Percentiles rank a stretch among this genome's conserved stretches.
phyloP scores from a whole-genome alignment of 2,797 vertebrate species.

The Crocidura indochinensis region DNA sequence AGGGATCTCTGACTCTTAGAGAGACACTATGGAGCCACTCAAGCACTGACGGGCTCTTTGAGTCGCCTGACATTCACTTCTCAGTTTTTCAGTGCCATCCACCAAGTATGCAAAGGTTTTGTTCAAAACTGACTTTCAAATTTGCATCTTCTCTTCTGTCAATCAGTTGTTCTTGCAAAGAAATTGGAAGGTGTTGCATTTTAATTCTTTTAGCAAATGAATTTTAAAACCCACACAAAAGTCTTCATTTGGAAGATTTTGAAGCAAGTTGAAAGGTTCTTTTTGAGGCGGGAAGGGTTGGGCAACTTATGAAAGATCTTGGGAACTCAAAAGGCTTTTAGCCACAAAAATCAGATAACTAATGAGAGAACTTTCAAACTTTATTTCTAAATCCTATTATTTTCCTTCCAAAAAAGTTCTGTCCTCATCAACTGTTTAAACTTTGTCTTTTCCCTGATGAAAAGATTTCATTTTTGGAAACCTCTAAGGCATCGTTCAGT shows the following conservation, averaged over 20 bases:
- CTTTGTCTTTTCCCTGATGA: constrained; percentile 17
- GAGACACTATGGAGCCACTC: too few relatives aligned
- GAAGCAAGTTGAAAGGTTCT: constrained; percentile 72
- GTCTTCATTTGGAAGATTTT: constrained; percentile 77
- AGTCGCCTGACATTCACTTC: constrained; percentile 61
- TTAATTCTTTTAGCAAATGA: constrained; percentile 81
- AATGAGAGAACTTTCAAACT: constrained; percentile 56
- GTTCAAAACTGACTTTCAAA: constrained; percentile 76
- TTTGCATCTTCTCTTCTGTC: constrained; percentile 74
- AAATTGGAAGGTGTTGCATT: constrained; percentile 80
- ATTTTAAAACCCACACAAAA: constrained; percentile 80
- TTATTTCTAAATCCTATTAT: constrained; percentile 44
- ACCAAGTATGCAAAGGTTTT: constrained; percentile 75
- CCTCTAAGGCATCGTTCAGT: background rate
- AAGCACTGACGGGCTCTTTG: constrained; percentile 56
- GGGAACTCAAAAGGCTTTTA: constrained; percentile 56
- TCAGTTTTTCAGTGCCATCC: constrained; percentile 70
- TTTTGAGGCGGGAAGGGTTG: background rate
- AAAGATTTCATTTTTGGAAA: constrained; percentile 38
- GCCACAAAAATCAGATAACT: constrained; percentile 40
- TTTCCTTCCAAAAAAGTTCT: background rate
- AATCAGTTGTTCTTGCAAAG: constrained; percentile 79
- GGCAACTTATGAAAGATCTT: constrained; percentile 57
- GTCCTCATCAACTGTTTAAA: constrained; percentile 1
- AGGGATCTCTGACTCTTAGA: too few relatives aligned